phyloP scores from a whole-genome alignment of 2,888 invertebrate genomes.

The Volucella inflata region DNA sequence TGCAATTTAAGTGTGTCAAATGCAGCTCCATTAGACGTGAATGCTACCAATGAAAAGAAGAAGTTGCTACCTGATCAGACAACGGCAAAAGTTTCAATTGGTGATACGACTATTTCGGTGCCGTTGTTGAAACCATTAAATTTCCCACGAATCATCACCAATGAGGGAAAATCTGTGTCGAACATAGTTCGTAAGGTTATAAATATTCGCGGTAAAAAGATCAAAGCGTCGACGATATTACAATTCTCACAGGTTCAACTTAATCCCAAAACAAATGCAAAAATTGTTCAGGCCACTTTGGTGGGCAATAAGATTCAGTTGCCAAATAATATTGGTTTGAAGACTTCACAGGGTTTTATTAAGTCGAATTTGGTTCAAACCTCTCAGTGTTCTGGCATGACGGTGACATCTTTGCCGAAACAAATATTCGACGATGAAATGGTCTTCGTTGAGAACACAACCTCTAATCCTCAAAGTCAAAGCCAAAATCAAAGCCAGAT shows the following conservation, averaged over 20 bases:
- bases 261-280: slow-evolving; percentile 81
- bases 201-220: slow-evolving; percentile 79
- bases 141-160: slow-evolving; percentile 78
- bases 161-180: slow-evolving; percentile 57
- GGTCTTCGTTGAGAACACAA: slow-evolving; percentile 34
- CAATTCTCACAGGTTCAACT: slow-evolving; percentile 82
- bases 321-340: slow-evolving; percentile 76
- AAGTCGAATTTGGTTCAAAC: slow-evolving; percentile 83
- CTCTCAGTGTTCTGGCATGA: slow-evolving; percentile 85
- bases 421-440: slow-evolving; percentile 88
- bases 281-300: slow-evolving; percentile 84
- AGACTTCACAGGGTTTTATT: slow-evolving; percentile 76
- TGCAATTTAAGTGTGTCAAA: not conserved
- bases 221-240: slow-evolving; percentile 81
- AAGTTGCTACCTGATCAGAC: slow-evolving; percentile 84
- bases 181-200: slow-evolving; percentile 68
- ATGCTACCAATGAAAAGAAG: slow-evolving; percentile 68
- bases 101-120: slow-evolving; percentile 83
- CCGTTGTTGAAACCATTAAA: slow-evolving; percentile 82
- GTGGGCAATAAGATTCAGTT: slow-evolving; percentile 81
- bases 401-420: slow-evolving; percentile 86
- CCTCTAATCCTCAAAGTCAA: too few species aligned
- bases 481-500: slow-evolving; percentile 7
- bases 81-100: slow-evolving; percentile 84
- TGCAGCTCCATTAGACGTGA: not conserved